Evolutionary conservation across 2,888 invertebrate genomes (phyloP).

Genomic region (Branchinecta sandiegonensis): DNA sequence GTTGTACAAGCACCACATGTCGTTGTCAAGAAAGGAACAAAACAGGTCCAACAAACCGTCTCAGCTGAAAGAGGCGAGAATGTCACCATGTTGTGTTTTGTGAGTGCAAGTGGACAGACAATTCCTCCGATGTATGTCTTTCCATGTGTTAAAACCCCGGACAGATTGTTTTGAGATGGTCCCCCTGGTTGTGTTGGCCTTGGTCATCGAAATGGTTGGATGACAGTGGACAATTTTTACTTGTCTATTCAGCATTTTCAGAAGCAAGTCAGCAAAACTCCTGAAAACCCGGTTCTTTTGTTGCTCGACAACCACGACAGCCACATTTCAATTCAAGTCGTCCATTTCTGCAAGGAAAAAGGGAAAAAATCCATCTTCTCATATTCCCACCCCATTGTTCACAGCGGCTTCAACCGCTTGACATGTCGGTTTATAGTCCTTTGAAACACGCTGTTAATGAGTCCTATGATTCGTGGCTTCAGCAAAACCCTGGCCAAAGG

Average conservation of each 20-base stretch:
- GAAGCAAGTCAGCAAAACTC: constrained; percentile 27
- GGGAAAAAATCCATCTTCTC: too few species aligned
- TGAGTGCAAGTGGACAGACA: constrained; percentile 18
- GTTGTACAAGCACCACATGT: too few species aligned
- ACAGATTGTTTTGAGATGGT: constrained; percentile 22
- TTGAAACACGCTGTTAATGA: too few species aligned
- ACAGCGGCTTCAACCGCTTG: too few species aligned
- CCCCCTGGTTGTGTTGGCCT: constrained; percentile 25
- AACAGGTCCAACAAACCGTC: constrained; percentile 12
- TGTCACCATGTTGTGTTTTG: not conserved
- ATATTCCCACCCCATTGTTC: too few species aligned
- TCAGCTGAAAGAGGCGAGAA: not conserved
- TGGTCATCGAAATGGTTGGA: constrained; percentile 27
- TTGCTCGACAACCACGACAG: constrained; percentile 31
- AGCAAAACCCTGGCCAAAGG: constrained; percentile 29
- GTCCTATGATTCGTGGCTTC: constrained; percentile 32
- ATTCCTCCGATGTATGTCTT: constrained; percentile 20
- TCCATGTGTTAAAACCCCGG: constrained; percentile 18
- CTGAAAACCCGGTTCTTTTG: constrained; percentile 28
- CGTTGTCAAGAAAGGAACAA: not conserved
- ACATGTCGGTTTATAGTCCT: too few species aligned
- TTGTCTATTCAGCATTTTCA: constrained; percentile 30
- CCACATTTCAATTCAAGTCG: constrained; percentile 27
- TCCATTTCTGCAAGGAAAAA: constrained; percentile 32
- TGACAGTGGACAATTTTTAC: constrained; percentile 28